Evolutionary conservation across 2,888 invertebrate species (phyloP).

Genomic region (Chaitophorus viminalis): DNA sequence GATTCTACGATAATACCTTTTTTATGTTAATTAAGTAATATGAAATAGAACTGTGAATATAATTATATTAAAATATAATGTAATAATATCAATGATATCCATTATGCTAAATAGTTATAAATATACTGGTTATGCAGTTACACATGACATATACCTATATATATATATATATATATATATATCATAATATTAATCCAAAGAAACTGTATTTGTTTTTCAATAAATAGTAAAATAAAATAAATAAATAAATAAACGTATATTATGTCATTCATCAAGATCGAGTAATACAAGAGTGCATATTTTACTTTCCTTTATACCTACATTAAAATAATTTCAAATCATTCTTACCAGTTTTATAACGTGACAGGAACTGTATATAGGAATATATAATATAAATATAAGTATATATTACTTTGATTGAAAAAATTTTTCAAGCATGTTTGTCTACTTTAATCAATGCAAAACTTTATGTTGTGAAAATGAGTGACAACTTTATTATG

Average conservation of each 20-base stretch:
- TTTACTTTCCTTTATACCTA: background rate
- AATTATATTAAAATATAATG: background rate
- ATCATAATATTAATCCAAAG: background rate
- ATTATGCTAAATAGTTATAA: background rate
- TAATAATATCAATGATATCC: constrained; percentile 31
- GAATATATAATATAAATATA: too few relatives aligned
- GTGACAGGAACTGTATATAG: too few relatives aligned
- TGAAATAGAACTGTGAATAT: constrained; percentile 6
- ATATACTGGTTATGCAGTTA: background rate
- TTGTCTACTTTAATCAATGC: too few relatives aligned
- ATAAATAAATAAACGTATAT: too few relatives aligned
- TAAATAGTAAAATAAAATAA: too few relatives aligned
- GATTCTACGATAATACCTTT: constrained; percentile 1
- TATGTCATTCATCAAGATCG: background rate
- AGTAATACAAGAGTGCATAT: background rate
- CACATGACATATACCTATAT: background rate
- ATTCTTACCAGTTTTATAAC: too few relatives aligned
- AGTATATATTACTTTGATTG: too few relatives aligned
- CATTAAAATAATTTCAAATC: background rate
- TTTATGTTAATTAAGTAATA: constrained; percentile 36
- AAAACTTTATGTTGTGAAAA: too few relatives aligned
- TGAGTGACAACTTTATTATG: too few relatives aligned
- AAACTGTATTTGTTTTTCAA: constrained; percentile 7
- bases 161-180: background rate
- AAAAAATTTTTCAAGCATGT: too few relatives aligned